Base-by-base conservation (phyloP, 2,888 invertebrate species). In the Peribatodes rhomboidaria region DNA sequence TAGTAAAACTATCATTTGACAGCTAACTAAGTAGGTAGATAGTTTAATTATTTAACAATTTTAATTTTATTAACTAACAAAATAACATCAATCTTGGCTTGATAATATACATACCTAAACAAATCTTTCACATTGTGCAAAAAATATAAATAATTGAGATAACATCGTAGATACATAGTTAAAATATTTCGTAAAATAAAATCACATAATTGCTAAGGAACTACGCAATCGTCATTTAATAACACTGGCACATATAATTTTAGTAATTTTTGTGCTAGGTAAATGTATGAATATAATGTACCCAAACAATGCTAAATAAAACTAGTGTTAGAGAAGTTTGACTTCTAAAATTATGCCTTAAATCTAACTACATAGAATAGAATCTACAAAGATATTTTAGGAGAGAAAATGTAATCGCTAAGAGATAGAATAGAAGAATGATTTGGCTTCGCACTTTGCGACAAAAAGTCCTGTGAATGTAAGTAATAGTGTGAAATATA, bases 281-380 rank as follows among this genome's bases (percentile, higher is more conserved):
- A 46, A 33, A 55, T 1, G 35, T 55, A 55, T 42, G 44, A 44
- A 33, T 44, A 44, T 9, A 44, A 14, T 49, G 27, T 54, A 39
- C 20, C 20, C 18, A 42, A 58, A 54, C 8, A 52, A 61, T 58
- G 42, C 14, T 39, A 61, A 60, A 54, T 31, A 46, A 35, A 68
- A 49, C 41, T 62, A 55, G 31, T 53, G 14, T 55, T 3, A 44
- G 55, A 56, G 71, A 73, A 73, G 73, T 73, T 73, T 71, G 65
- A 73, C 73, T 73, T 70, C 71, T 62, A 59, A 73, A 69, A 69
- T 68, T 66, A 69, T 62, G 42, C 50, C 39, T 62, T 58, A 56
- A 14, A 50, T 54, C 54, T 55, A 67, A 53, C 22, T 41, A 50
- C 44, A 60, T 50, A 50, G 69, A 72, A 69, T 74, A 70, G 61